Evolutionary conservation across 1,140 invertebrate species (phyloP), one percentile per base, ranked within the genome.

Genomic region (Chymomyza costata): DNA sequence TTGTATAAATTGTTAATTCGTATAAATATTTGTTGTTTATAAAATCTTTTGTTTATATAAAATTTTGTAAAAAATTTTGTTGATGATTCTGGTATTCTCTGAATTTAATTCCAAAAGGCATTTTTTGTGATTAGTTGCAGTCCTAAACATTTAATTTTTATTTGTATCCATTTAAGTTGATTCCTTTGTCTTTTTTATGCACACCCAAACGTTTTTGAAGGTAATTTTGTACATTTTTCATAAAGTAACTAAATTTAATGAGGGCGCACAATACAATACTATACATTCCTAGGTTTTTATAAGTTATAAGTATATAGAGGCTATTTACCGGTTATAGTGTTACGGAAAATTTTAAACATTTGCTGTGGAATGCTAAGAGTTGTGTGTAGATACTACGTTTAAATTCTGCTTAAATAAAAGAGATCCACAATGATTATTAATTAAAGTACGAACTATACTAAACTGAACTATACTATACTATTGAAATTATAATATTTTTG

Each of bases 61-160:
- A 17, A 15, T 48, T 41, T 35, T 19, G 35, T 40, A n/a, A n/a
- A n/a, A n/a, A n/a, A n/a, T 30, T 44, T 49, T 18, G 13, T 50
- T 48, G 14, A 32, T 68, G 38, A 13, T 34, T 57, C 34, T 53
- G 43, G 53, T 32, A 16, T 43, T 67, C 53, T 65, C 59, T 81
- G 74, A 84, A 84, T 84, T 84, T 80, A 65, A 84, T 84, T 84
- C 82, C 82, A 65, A 84, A 84, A 84, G 82, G 82, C 82, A 84
- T 81, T 84, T 81, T 73, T 81, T 83, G 66, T 81, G 65, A 71
- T 48, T 50, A 43, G 51, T 21, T 49, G 53, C 52, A 65, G 74
- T 65, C 70, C 81, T 83, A 83, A 83, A 83, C 50, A 47, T 83
- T 81, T n/a, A n/a, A 70, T 69, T 65, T 83, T 83, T 82, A 76